phyloP scores from a whole-genome alignment of 2,888 invertebrate species.

The Caenorhabditis sp. region DNA sequence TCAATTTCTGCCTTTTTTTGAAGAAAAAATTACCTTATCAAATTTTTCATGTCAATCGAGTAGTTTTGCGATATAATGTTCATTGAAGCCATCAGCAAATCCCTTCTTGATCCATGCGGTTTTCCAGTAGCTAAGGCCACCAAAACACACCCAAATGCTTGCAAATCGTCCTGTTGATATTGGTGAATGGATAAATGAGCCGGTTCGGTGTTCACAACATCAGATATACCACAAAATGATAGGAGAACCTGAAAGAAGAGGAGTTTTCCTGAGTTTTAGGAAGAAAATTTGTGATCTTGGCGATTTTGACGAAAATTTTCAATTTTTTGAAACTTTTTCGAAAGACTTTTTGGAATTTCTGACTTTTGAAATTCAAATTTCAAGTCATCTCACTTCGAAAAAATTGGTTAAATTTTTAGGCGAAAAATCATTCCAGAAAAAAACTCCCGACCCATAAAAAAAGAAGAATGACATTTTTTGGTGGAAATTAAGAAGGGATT shows the following conservation, averaged over 20 bases:
- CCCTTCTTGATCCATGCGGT: slow-evolving; percentile 79
- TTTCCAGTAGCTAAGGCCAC: slow-evolving; percentile 92
- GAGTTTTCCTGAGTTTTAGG: too few species aligned
- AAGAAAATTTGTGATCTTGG: too few species aligned
- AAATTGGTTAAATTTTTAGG: too few species aligned
- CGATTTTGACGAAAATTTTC: too few species aligned
- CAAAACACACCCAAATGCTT: slow-evolving; percentile 87
- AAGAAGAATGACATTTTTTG: too few species aligned
- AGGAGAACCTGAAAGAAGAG: slow-evolving; percentile 37
- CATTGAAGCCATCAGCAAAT: slow-evolving; percentile 72
- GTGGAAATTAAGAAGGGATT: too few species aligned
- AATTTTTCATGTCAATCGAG: slow-evolving; percentile 90
- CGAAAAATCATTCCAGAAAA: too few species aligned
- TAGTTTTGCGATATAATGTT: slow-evolving; percentile 88
- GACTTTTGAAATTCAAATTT: too few species aligned
- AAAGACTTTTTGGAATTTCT: too few species aligned
- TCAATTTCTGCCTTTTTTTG: not conserved
- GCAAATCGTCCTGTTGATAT: slow-evolving; percentile 80
- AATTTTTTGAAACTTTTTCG: too few species aligned
- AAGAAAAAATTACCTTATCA: slow-evolving; percentile 80
- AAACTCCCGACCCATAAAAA: too few species aligned
- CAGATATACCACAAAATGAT: slow-evolving; percentile 43
- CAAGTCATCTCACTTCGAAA: too few species aligned
- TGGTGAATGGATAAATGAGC: slow-evolving; percentile 29
- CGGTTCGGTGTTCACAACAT: slow-evolving; percentile 40